A percentile compares a stretch with the other conserved stretches of the same genome.
Conservation (phyloP, 2,113 vertebrate species). For the Varanus salvator region DNA sequence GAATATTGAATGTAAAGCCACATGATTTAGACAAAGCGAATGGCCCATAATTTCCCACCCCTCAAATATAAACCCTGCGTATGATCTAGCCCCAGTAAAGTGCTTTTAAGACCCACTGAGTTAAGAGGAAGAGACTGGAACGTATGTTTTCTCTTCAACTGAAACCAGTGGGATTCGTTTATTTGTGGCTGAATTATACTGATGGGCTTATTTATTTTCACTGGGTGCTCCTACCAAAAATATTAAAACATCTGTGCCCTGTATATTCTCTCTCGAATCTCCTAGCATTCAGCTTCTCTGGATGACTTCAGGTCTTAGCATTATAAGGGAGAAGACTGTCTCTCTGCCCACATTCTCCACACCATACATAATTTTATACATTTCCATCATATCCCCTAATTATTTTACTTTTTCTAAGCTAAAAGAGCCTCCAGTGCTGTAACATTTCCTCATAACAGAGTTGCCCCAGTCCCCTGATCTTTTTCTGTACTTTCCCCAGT, state of each 20-base stretch:
- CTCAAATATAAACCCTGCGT: neutral
- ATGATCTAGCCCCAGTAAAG: neutral
- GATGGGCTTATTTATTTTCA: neutral
- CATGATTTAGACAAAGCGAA: neutral
- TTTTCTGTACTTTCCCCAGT: no score
- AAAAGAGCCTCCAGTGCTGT: no score
- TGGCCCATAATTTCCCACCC: neutral
- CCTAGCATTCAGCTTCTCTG: no score
- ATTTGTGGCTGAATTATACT: neutral
- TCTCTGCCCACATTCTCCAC: no score
- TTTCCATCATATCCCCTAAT: no score
- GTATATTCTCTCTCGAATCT: neutral
- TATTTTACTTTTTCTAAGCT: no score
- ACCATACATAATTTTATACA: no score
- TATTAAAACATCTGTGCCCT: neutral
- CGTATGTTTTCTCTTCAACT: neutral
- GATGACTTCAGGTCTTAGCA: no score
- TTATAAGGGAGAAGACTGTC: no score
- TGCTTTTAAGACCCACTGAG: neutral
- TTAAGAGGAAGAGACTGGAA: neutral
- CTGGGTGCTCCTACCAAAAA: neutral
- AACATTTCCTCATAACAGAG: no score
- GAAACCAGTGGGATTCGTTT: neutral
- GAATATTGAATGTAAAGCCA: fast-evolving
- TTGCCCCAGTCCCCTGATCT: no score